Evolutionary conservation across 2,888 invertebrate genomes (phyloP), one percentile per base, ranked within the genome.

Genomic region (Tigriopus californicus): DNA sequence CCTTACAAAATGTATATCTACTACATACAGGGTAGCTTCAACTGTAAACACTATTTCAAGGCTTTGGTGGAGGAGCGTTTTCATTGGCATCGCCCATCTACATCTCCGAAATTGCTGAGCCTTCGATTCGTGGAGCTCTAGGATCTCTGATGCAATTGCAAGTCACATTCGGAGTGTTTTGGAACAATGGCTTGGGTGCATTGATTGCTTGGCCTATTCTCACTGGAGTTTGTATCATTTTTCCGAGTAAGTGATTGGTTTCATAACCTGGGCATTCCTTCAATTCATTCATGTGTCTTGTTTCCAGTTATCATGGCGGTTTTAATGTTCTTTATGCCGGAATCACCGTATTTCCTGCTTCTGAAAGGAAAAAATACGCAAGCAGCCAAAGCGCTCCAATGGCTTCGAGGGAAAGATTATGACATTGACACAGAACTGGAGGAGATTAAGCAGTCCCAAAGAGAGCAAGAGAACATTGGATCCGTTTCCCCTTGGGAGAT

Each of bases 31-130:
- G 8, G 3, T 8, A 33, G 8, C 33, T 5, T 5, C 8, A 33
- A 33, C 33, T 3, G 4, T 5, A 33, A 33, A 33, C 8, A 5
- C 61, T 64, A 22, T 20, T 64, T n/a, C 62, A 63, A 12, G 64
- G 61, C 6, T 13, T 49, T 20, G 49, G 49, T 49, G 58, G 63
- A 54, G 66, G 68, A 13, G 66, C 72, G 61, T 65, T 68, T 1
- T 70, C 69, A 5, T 68, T 72, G 1, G 66, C 67, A 18, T 66
- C 66, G 11, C 70, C 72, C 1, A 66, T 72, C 53, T 74, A 72
- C 63, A 65, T 73, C 40, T 68, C 70, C 8, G 74, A 74, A 63
- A 68, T 70, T 8, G 66, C 72, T 1, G 68, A 71, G 1, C 67
- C 69, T 25, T 67, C 69, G 13, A 64, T 69, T 47, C 65, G 74